Conservation (phyloP, 2,113 vertebrate species). For the Climacteris rufus region DNA sequence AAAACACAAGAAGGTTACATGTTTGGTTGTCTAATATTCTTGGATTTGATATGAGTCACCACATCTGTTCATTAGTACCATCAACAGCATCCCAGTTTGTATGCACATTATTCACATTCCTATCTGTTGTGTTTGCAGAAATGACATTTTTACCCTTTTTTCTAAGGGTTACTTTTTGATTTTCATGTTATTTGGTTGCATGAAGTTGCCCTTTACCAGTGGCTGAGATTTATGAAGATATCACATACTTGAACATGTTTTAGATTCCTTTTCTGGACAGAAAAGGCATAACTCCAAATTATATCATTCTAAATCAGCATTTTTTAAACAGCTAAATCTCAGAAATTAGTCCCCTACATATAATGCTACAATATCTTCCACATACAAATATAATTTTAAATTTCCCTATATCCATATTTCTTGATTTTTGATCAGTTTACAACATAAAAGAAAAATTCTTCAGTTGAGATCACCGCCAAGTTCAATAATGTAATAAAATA, state of each 20-base stretch:
- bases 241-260: constrained; percentile 48
- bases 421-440: constrained; percentile 49
- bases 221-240: constrained; percentile 60
- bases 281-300: constrained; percentile 60
- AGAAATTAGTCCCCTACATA: constrained; percentile 38
- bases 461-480: constrained; percentile 66
- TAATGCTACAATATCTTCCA: constrained; percentile 43
- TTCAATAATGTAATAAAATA: constrained; percentile 73
- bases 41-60: constrained; percentile 79
- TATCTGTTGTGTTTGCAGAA: constrained; percentile 75
- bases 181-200: constrained; percentile 76
- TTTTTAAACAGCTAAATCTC: constrained; percentile 43
- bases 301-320: constrained; percentile 26
- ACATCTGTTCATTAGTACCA: constrained; percentile 73
- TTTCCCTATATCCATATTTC: constrained; percentile 18
- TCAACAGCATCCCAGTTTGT: constrained; percentile 76
- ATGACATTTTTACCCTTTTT: constrained; percentile 70
- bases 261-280: constrained; percentile 57
- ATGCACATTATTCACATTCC: constrained; percentile 77
- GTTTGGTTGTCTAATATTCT: constrained; percentile 79
- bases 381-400: neutral
- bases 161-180: constrained; percentile 71
- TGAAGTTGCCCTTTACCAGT: constrained; percentile 74
- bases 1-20: constrained; percentile 73
- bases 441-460: constrained; percentile 58